phyloP scores from a whole-genome alignment of 1,140 invertebrate species.

The Episyrphus balteatus region DNA sequence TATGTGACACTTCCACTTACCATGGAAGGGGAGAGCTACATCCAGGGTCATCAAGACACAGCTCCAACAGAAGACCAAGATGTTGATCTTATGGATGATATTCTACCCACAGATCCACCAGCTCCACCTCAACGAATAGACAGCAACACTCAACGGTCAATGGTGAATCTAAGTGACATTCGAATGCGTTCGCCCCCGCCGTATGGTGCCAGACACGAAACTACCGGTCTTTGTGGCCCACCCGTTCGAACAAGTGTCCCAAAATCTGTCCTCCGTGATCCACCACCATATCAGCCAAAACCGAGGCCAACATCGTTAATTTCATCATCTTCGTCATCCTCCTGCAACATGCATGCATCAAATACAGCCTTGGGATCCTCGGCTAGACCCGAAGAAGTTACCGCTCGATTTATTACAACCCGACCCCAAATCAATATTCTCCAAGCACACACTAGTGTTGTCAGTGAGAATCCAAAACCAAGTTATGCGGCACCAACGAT shows the following conservation, averaged over 20 bases:
- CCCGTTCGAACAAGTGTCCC: slow-evolving; percentile 9
- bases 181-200: slow-evolving; percentile 37
- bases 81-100: slow-evolving; percentile 21
- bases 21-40: slow-evolving; percentile 44
- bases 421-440: slow-evolving; percentile 55
- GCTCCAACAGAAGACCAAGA: slow-evolving; percentile 38
- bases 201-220: slow-evolving; percentile 37
- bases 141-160: slow-evolving; percentile 39
- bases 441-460: slow-evolving; percentile 50
- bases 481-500: slow-evolving; percentile 41
- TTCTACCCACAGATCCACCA: slow-evolving; percentile 42
- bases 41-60: slow-evolving; percentile 41
- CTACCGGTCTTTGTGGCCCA: slow-evolving; percentile 31
- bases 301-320: slow-evolving; percentile 33
- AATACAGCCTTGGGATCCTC: slow-evolving; percentile 18
- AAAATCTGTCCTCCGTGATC: slow-evolving; percentile 26
- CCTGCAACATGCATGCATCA: slow-evolving; percentile 4
- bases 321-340: slow-evolving; percentile 17
- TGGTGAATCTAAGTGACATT: slow-evolving; percentile 8
- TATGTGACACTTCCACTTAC: slow-evolving; percentile 72
- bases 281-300: slow-evolving; percentile 47
- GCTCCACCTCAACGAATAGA: slow-evolving; percentile 53
- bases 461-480: slow-evolving; percentile 39
- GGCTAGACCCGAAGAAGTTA: slow-evolving; percentile 44
- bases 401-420: slow-evolving; percentile 53